Evolutionary conservation across 2,888 invertebrate species (phyloP), one percentile per base, ranked within the genome.

Genomic region (Ditula angustiorana): DNA sequence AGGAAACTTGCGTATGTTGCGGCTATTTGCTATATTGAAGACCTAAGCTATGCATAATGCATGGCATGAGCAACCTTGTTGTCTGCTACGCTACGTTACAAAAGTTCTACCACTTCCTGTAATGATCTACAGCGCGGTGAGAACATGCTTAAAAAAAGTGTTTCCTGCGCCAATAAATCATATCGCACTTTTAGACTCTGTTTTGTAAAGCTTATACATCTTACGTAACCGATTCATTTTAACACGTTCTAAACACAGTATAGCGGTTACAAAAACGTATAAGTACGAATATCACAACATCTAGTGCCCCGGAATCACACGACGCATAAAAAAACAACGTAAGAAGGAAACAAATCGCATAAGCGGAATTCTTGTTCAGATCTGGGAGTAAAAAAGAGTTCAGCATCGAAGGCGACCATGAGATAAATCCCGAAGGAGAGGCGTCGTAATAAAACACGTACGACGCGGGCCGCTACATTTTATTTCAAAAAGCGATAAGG

Each of bases 401-500:
- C 76, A 67, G 66, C 52, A 60, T 57, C 52, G 69, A 58, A 68
- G 74, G 79, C 82, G 81, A 81, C 88, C 83, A 81, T 80, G 86
- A 91, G 89, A 90, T 91, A 91, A 91, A 90, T 91, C 88, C 88
- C 86, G 82, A 79, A 86, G 85, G 85, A 86, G 87, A 87, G 85
- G 81, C 81, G 78, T 79, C 80, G 87, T 90, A 92, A 92, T 92
- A 91, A 91, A 92, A 91, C 90, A 91, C 91, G 90, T 89, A 87
- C 88, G 86, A 83, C 77, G 86, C 82, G 82, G 70, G 77, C 82
- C 86, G 88, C 86, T 89, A 90, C 91, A 90, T 92, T 91, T 92
- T 92, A 92, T 92, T 92, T 91, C 88, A 84, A 87, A 87, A 90
- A 87, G 90, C 90, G 91, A 92, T 92, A 92, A 91, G 91, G 87